Conservation (phyloP, 1,140 invertebrate genomes). For the Drosophila sucinea region DNA sequence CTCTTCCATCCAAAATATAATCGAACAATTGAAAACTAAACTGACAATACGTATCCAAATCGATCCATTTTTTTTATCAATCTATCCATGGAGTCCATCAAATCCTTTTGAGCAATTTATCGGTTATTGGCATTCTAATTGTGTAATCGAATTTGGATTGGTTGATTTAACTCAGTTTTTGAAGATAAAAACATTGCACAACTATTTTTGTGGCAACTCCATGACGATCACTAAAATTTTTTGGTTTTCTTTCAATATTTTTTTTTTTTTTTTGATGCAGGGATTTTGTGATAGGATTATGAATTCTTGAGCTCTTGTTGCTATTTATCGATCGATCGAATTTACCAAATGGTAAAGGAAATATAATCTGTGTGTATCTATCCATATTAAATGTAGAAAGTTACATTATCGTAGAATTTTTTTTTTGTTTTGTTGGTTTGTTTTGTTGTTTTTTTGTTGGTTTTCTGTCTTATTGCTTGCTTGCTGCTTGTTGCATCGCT, state of each 20-base stretch:
- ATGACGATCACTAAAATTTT: neutral
- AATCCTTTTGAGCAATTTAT: constrained; percentile 1
- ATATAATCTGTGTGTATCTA: constrained; percentile 15
- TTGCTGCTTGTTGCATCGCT: constrained; percentile 35
- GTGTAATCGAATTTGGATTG: neutral
- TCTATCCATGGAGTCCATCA: neutral
- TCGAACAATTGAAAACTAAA: constrained; percentile 4
- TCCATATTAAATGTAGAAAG: constrained; percentile 15
- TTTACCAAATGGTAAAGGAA: constrained; percentile 9
- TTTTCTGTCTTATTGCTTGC: constrained; percentile 25
- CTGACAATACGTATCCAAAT: neutral
- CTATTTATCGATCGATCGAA: constrained; percentile 31
- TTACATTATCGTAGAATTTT: constrained; percentile 36
- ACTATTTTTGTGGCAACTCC: neutral
- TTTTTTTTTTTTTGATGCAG: neutral
- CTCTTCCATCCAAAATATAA: constrained; percentile 7
- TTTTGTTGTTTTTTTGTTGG: constrained; percentile 33
- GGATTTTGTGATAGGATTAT: neutral
- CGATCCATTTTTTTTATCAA: too few species aligned
- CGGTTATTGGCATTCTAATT: neutral
- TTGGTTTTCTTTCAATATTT: neutral
- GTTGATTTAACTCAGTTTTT: neutral
- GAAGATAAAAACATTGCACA: neutral
- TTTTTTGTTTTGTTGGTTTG: constrained; percentile 24
- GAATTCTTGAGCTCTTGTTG: constrained; percentile 28